Evolutionary conservation across 2,797 vertebrate genomes (phyloP), one percentile per base, ranked within the genome.

Genomic region (Hemibagrus guttatus): DNA sequence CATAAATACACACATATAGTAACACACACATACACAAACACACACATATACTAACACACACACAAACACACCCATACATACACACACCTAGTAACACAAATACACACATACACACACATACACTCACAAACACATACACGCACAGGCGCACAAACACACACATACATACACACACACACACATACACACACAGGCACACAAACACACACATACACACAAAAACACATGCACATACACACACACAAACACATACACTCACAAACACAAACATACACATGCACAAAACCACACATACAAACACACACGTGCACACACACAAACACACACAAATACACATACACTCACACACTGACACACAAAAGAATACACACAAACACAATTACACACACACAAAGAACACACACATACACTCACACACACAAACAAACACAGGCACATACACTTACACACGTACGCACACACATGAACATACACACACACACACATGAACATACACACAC

Each of bases 371-470:
- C 72, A 84, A 63, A 84, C 39, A 81, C 58, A 81, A 13, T 3
- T 5, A 49, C 8, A 9, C 8, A 49, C 46, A n/a, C n/a, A n/a
- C n/a, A n/a, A n/a, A n/a, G n/a, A n/a, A n/a, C n/a, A n/a, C 99
- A 99, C 84, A 99, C 92, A 98, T 99, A 93, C 81, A 92, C 19
- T 16, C 6, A 11, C 19, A 84, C 80, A 31, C 80, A 87, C 63
- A 49, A 49, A 63, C 72, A 84, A 63, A 84, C 39, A 81, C 58
- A 81, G 13, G 58, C 35, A 81, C 28, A 80, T 35, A 86, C 14
- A 86, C 6, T 3, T 5, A 49, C 8, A 9, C 8, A 49, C 46
- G 6, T 0, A 49, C 6, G 8, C 46, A 49, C 46, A 49, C 46
- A 7, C 46, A 49, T 9, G 8, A 0, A 84, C 26, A 72, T 12